Evolutionary conservation across 1,140 invertebrate genomes (phyloP).

Genomic region (Zaprionus camerounensis): DNA sequence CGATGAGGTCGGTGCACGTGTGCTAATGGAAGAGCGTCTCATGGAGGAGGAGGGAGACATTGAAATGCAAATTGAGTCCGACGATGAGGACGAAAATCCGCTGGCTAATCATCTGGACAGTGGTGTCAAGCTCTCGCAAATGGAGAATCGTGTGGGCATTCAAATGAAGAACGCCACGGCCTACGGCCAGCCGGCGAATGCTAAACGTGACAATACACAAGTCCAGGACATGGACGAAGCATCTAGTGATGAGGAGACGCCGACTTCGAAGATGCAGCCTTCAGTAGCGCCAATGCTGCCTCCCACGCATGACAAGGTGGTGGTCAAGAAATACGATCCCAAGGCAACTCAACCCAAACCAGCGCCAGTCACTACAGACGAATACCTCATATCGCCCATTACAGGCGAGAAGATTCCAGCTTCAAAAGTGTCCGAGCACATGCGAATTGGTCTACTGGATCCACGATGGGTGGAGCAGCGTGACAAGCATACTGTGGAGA

Average conservation of each 20-base stretch:
- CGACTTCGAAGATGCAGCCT: constrained; percentile 84
- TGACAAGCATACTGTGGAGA: constrained; percentile 93
- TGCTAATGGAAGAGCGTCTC: constrained; percentile 90
- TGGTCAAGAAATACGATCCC: constrained; percentile 99
- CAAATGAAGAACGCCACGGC: constrained; percentile 84
- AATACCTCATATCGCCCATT: constrained; percentile 98
- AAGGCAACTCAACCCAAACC: constrained; percentile 88
- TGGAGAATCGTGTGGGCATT: constrained; percentile 87
- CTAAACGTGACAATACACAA: constrained; percentile 84
- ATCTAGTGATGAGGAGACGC: constrained; percentile 90
- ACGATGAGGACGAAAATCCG: constrained; percentile 88
- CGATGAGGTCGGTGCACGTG: constrained; percentile 97
- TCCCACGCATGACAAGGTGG: constrained; percentile 95
- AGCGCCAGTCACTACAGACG: constrained; percentile 88
- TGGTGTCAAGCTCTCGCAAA: constrained; percentile 85
- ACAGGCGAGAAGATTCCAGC: constrained; percentile 99
- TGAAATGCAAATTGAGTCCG: constrained; percentile 88
- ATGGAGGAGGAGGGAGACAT: constrained; percentile 86
- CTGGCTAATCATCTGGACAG: constrained; percentile 63
- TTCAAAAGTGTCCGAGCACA: constrained; percentile 98
- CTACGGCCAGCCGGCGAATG: constrained; percentile 70
- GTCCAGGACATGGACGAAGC: constrained; percentile 97
- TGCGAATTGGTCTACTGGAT: constrained; percentile 98
- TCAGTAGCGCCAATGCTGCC: constrained; percentile 89
- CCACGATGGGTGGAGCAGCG: constrained; percentile 99